Conservation (phyloP, 2,113 vertebrate genomes). For the Onychostruthus taczanowskii region DNA sequence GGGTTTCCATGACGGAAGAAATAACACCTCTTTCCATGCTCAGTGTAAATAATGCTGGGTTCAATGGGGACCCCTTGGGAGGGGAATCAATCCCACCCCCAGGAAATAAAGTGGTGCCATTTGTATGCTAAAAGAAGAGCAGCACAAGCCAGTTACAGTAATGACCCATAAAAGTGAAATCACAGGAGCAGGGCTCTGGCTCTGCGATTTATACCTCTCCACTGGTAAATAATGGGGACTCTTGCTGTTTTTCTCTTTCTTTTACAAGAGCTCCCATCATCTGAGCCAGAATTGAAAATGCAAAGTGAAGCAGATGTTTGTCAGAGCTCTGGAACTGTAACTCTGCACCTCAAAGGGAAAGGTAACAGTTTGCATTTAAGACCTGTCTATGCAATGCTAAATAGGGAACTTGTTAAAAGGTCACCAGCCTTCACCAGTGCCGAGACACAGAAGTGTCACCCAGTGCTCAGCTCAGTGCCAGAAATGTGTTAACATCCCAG, state of each 20-base stretch:
- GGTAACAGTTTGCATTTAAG: background rate
- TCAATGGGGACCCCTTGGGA: background rate
- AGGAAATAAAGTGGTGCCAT: background rate
- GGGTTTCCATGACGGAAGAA: background rate
- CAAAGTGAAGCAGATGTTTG: slow-evolving; percentile 16
- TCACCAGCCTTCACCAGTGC: background rate
- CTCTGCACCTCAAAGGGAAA: background rate
- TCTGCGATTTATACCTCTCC: slow-evolving; percentile 19
- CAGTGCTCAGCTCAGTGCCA: background rate
- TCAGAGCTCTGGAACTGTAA: background rate
- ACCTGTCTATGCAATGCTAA: background rate
- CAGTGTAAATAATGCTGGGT: background rate
- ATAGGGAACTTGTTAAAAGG: background rate
- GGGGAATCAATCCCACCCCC: background rate
- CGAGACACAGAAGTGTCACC: background rate
- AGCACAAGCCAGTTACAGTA: background rate
- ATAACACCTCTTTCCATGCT: background rate
- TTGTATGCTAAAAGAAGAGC: slow-evolving; percentile 4
- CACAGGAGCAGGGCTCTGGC: background rate
- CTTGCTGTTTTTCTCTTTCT: slow-evolving; percentile 13
- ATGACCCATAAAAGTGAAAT: background rate
- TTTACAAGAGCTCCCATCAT: background rate
- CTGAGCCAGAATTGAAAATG: slow-evolving; percentile 2
- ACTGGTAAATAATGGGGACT: slow-evolving; percentile 16
- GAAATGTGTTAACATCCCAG: background rate